phyloP scores from a whole-genome alignment of 2,888 invertebrate genomes.

The Nomada hirtipes region DNA sequence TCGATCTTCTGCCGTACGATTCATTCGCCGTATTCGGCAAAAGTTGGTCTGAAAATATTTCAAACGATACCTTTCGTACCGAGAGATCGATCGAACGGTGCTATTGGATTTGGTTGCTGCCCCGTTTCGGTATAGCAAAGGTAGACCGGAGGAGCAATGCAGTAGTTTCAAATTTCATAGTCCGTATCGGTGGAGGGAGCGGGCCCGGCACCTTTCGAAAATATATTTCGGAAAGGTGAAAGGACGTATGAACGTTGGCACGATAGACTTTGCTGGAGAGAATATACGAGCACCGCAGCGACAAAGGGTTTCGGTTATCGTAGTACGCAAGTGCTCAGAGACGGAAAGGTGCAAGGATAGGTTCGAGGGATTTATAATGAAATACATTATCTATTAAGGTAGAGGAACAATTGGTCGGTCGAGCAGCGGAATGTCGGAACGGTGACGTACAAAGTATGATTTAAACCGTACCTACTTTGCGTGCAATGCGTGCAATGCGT shows the following conservation, averaged over 20 bases:
- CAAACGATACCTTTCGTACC: background rate
- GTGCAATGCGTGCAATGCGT: slow-evolving; percentile 17
- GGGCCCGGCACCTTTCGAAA: background rate
- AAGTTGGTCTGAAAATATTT: slow-evolving; percentile 32
- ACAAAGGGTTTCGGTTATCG: too few relatives aligned
- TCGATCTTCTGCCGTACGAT: slow-evolving; percentile 39
- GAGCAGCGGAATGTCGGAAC: slow-evolving; percentile 18
- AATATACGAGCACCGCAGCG: too few relatives aligned
- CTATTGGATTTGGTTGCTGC: background rate
- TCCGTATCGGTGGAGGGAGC: slow-evolving; percentile 56
- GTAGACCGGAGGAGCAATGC: background rate
- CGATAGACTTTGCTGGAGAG: background rate
- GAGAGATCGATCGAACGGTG: background rate
- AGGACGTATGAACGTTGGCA: slow-evolving; percentile 11
- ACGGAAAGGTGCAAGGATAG: background rate
- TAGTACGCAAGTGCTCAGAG: too few relatives aligned
- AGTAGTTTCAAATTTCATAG: slow-evolving; percentile 63
- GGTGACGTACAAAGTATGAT: background rate
- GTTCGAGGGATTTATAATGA: background rate
- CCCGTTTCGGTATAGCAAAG: background rate
- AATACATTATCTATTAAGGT: background rate
- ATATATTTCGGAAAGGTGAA: slow-evolving; percentile 19
- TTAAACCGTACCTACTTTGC: background rate
- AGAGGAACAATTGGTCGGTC: slow-evolving; percentile 44
- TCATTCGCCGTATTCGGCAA: slow-evolving; percentile 40